These are phyloP conservation scores for Acrocyrtus sp. DNA, from an alignment of 2,888 invertebrate species.

Conservation along the genomic window DNA sequence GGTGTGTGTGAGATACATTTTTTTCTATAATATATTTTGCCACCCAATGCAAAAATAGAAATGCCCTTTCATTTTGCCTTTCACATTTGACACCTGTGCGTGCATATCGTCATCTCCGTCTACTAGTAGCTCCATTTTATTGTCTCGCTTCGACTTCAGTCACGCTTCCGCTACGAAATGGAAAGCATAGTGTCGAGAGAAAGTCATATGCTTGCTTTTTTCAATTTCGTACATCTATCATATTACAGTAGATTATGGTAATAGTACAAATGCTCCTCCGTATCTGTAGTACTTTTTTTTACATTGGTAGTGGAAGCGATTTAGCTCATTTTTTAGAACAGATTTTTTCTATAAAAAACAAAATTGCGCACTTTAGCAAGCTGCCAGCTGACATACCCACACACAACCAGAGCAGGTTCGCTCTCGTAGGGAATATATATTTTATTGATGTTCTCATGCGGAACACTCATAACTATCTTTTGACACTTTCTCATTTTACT, in stretches of 20 bases:
- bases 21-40: neutral
- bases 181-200: neutral
- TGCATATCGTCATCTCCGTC: conserved; percentile 4
- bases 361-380: too few relatives aligned
- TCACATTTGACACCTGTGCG: conserved; percentile 38
- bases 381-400: neutral
- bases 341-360: neutral
- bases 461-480: conserved; percentile 35
- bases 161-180: neutral
- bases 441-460: conserved; percentile 44
- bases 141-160: neutral
- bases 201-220: conserved; percentile 18
- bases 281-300: neutral
- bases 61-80: conserved; percentile 15
- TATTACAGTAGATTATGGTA: neutral
- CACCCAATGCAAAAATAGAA: conserved; percentile 2
- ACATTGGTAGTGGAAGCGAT: neutral
- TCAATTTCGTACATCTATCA: neutral
- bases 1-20: too few relatives aligned
- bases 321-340: neutral
- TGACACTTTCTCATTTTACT: conserved; percentile 34
- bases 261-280: neutral
- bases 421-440: too few relatives aligned
- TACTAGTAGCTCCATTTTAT: neutral
- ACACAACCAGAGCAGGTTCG: neutral